A percentile compares a stretch with the other conserved stretches of the same genome.
These are phyloP conservation scores for Amphipoea lucens DNA, from an alignment of 2,888 invertebrate species.

Conservation along the genomic window DNA sequence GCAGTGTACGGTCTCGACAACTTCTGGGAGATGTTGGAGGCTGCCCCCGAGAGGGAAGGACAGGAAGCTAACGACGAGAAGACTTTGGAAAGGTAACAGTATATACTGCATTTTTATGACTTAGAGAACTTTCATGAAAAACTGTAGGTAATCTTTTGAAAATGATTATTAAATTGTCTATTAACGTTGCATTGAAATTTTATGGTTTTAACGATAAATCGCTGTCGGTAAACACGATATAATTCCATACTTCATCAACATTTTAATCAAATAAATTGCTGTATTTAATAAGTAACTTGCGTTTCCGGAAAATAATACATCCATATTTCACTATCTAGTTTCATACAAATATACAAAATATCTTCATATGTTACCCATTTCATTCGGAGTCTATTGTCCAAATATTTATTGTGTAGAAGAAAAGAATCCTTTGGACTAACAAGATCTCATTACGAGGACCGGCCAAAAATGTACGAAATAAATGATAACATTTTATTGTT, in stretches of 20 bases:
- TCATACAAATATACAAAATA: conserved; percentile 6
- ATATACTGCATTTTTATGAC: background rate
- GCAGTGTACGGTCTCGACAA: conserved; percentile 87
- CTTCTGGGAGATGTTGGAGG: conserved; percentile 86
- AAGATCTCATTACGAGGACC: conserved; percentile 55
- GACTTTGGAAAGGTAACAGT: conserved; percentile 82
- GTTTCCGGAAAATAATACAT: background rate
- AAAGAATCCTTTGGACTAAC: conserved; percentile 37
- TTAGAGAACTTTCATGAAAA: background rate
- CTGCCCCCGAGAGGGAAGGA: conserved; percentile 82
- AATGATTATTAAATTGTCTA: background rate
- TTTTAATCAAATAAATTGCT: background rate
- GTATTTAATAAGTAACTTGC: background rate
- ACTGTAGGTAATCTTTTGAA: background rate
- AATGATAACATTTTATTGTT: background rate
- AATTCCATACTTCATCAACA: background rate
- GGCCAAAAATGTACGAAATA: conserved; percentile 31
- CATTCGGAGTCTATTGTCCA: background rate
- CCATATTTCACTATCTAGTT: background rate
- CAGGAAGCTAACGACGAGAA: conserved; percentile 83
- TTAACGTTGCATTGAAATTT: background rate
- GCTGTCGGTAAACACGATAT: background rate
- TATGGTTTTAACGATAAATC: conserved; percentile 6
- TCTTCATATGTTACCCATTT: background rate
- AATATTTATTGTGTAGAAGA: conserved; percentile 24